A percentile compares a stretch with the other conserved stretches of the same genome.
These are phyloP conservation scores for Elephas maximus DNA, from an alignment of 2,113 vertebrate species.

Conservation along the genomic window DNA sequence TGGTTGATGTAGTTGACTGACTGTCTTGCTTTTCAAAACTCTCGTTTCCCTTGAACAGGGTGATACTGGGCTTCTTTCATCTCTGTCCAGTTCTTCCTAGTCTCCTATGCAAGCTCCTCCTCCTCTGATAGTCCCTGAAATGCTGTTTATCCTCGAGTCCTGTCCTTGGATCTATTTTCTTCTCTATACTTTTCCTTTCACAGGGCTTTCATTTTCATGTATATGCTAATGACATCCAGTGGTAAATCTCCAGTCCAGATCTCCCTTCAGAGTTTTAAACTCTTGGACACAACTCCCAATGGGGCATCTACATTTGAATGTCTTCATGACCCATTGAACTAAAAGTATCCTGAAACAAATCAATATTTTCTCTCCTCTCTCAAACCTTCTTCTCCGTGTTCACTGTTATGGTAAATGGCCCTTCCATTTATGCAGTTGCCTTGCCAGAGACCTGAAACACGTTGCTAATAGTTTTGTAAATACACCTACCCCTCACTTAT, in stretches of 20 bases:
- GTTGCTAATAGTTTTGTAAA: too few relatives aligned
- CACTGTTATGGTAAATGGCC: not conserved
- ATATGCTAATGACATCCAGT: not conserved
- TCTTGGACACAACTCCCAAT: not conserved
- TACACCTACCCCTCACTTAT: too few relatives aligned
- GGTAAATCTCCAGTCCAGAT: too few relatives aligned
- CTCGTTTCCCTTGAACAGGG: too few relatives aligned
- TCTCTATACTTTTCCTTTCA: not conserved
- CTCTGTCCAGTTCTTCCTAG: not conserved
- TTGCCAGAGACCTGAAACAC: not conserved
- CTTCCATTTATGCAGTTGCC: not conserved
- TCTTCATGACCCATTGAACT: constrained; percentile 20
- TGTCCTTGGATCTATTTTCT: not conserved
- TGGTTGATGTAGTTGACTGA: not conserved
- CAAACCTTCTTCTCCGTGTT: not conserved
- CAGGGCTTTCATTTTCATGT: not conserved
- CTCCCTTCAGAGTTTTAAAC: constrained; percentile 33
- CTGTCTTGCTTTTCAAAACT: not conserved
- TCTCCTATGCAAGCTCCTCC: not conserved
- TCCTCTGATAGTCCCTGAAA: not conserved
- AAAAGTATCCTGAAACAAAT: constrained; percentile 5
- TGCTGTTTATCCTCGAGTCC: not conserved
- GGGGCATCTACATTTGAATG: not conserved
- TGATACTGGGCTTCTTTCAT: not conserved
- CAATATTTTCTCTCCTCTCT: not conserved